Base-by-base conservation (phyloP, 2,888 invertebrate species). In the Pammene fasciana region DNA sequence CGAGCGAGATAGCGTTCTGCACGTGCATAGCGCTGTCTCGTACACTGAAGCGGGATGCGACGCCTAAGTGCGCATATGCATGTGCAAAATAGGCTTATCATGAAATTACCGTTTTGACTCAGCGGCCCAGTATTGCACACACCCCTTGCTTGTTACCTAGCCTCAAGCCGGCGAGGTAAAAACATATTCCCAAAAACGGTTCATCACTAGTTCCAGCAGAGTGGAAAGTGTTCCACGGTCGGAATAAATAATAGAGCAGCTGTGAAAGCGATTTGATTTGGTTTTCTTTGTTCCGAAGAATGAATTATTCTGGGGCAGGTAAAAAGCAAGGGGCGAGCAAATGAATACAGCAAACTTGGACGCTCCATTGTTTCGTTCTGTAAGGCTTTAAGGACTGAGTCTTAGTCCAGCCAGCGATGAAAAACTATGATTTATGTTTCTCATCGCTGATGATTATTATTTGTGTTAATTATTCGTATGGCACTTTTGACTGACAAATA, bases 161-260 rank as follows among this genome's bases (percentile, higher is more conserved):
- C 26, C 26, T 26, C 26, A 26, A 4, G 26, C 26, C 26, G 26
- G 26, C 26, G 26, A 3, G 26, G 26, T 26, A 26, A 26, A 26
- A 26, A 26, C 26, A 26, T 26, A 26, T 26, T 26, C 26, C 26
- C 26, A 16, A 48, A 14, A 9, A 48, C 16, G 8, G 11, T 7
- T 13, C 52, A 52, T 26, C 13, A 52, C 11, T 26, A 52, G 11
- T 52, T 10, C 10, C 61, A 48, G 38, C 48, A 48, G 55, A 55
- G 55, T 61, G 55, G 46, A 41, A 67, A 61, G n/a, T 56, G 41
- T 50, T 56, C 18, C 71, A 71, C 65, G 66, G 68, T 57, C 59
- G 67, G 73, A 72, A 76, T 86, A 81, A 85, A 86, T 86, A 84
- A 83, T 84, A 82, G 72, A 83, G 72, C 74, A 79, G 78, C 75